phyloP scores from a whole-genome alignment of 2,797 vertebrate genomes.

The Brotula barbata region DNA sequence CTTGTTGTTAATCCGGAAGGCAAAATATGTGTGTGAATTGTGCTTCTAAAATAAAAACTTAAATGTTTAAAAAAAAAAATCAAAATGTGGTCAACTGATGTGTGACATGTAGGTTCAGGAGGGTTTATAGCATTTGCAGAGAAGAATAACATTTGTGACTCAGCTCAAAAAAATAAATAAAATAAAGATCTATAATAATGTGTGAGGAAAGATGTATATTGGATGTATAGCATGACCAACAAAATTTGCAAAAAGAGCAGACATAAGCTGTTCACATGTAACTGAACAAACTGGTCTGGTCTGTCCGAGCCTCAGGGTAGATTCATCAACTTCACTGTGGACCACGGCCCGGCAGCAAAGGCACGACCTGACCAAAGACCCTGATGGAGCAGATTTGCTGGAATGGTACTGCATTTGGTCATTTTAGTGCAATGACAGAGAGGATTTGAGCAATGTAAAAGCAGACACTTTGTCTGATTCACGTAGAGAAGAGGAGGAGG shows the following conservation, averaged over 20 bases:
- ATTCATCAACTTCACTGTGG: not conserved
- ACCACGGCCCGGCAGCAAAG: not conserved
- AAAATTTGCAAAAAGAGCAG: not conserved
- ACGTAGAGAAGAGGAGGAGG: slow-evolving; percentile 47
- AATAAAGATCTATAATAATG: too few species aligned
- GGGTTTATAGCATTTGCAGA: not conserved
- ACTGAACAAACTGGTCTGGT: not conserved
- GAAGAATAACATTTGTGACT: not conserved
- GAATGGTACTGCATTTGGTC: slow-evolving; percentile 6
- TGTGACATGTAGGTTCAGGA: too few species aligned
- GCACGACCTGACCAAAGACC: not conserved
- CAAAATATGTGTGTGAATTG: too few species aligned
- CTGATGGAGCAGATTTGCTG: slow-evolving; percentile 1
- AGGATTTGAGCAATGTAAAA: slow-evolving; percentile 32
- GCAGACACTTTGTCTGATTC: slow-evolving; percentile 60
- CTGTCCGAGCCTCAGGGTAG: not conserved
- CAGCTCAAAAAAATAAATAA: too few species aligned
- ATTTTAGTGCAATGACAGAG: slow-evolving; percentile 27
- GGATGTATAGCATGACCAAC: not conserved
- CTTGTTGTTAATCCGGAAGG: too few species aligned
- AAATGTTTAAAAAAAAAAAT: too few species aligned
- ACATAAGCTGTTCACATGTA: not conserved
- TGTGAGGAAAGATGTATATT: too few species aligned
- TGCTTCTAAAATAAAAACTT: too few species aligned
- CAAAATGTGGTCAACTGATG: too few species aligned